These are phyloP conservation scores for Fistularia tabacaria DNA, from an alignment of 2,797 vertebrate species.

Conservation along the genomic window DNA sequence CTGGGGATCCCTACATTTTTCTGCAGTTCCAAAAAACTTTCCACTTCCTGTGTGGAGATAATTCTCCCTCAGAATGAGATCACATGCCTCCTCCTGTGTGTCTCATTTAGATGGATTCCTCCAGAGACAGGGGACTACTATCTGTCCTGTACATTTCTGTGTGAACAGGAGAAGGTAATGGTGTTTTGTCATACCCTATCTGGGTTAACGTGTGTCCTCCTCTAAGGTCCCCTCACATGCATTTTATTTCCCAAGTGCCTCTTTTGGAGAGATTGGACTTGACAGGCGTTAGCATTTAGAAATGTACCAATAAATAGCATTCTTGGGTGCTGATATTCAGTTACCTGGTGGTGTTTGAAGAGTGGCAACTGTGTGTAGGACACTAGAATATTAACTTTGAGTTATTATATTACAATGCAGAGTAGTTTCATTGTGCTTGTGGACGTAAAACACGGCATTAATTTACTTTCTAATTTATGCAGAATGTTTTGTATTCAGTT, in stretches of 20 bases:
- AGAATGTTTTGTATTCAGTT: slow-evolving; percentile 27
- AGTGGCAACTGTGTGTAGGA: slow-evolving; percentile 25
- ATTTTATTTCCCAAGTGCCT: slow-evolving; percentile 70
- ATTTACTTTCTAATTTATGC: slow-evolving; percentile 23
- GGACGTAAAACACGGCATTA: slow-evolving; percentile 1
- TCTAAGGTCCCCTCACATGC: slow-evolving; percentile 65
- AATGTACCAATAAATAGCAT: slow-evolving; percentile 78
- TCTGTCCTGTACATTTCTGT: slow-evolving; percentile 62
- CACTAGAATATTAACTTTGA: slow-evolving; percentile 30
- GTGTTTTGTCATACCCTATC: slow-evolving; percentile 80
- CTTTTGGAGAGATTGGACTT: slow-evolving; percentile 80
- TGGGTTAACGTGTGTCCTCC: slow-evolving; percentile 72
- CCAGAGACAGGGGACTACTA: slow-evolving; percentile 54
- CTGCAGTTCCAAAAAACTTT: slow-evolving; percentile 3
- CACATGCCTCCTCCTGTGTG: background rate
- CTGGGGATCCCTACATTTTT: slow-evolving; percentile 6
- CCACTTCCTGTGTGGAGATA: background rate
- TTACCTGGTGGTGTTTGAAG: slow-evolving; percentile 56
- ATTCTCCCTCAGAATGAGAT: slow-evolving; percentile 15
- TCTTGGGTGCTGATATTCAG: slow-evolving; percentile 70
- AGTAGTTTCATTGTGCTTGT: slow-evolving; percentile 10
- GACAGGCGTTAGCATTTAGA: slow-evolving; percentile 87
- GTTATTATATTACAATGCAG: slow-evolving; percentile 31
- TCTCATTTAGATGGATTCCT: slow-evolving; percentile 59
- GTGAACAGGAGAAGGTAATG: slow-evolving; percentile 70